Conservation (phyloP, 2,113 vertebrate species). For the Corythornis cristatus region DNA sequence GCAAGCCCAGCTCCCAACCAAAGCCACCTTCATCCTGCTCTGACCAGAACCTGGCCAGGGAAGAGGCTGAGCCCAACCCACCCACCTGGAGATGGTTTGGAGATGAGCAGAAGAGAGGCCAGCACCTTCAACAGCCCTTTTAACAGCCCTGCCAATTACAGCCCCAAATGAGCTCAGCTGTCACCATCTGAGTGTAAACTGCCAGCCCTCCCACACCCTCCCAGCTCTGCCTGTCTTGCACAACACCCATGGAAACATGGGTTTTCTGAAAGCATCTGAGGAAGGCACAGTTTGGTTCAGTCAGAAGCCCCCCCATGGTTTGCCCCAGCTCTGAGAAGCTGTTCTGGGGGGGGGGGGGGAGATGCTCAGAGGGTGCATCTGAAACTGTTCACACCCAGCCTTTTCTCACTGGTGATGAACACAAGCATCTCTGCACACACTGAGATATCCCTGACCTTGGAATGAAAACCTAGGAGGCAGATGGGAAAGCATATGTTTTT, state of each 20-base stretch:
- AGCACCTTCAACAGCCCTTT: background rate
- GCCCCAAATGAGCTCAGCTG: background rate
- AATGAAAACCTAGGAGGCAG: background rate
- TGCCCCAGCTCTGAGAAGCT: background rate
- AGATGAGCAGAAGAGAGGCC: background rate
- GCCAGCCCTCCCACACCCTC: background rate
- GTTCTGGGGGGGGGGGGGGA: background rate
- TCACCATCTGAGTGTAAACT: background rate
- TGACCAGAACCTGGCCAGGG: background rate
- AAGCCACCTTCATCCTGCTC: background rate
- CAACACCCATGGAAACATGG: background rate
- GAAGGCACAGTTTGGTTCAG: background rate
- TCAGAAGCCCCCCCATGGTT: background rate
- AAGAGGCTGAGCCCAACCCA: accelerated
- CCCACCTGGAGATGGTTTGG: accelerated
- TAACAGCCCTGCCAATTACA: background rate
- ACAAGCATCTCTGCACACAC: background rate
- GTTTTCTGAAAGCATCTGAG: background rate
- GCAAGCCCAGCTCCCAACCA: background rate
- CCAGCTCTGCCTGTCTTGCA: background rate
- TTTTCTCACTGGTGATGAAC: background rate
- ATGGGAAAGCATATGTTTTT: background rate
- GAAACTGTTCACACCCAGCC: background rate
- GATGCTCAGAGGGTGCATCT: background rate
- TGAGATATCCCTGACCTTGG: background rate